Conservation (phyloP, 2,797 vertebrate genomes). For the Phalloptychus januarius region DNA sequence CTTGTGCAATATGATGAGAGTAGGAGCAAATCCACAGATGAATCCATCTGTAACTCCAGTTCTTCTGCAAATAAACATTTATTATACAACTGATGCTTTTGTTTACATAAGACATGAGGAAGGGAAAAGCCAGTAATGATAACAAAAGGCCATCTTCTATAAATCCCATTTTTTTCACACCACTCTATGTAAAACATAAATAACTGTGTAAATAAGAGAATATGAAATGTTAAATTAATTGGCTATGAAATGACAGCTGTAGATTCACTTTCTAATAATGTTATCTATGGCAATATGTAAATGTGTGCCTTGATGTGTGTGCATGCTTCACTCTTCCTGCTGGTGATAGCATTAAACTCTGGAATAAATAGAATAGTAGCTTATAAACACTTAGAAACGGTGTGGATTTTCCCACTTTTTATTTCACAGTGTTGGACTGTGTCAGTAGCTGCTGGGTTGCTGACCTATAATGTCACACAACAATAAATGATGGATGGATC, state of each 20-base stretch:
- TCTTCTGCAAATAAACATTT: slow-evolving; percentile 33
- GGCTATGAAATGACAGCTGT: slow-evolving; percentile 64
- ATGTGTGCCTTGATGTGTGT: slow-evolving; percentile 25
- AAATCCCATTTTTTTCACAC: slow-evolving; percentile 53
- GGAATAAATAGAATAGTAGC: slow-evolving; percentile 35
- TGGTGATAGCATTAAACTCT: slow-evolving; percentile 28
- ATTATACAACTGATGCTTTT: slow-evolving; percentile 28
- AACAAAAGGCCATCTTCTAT: slow-evolving; percentile 38
- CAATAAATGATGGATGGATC: background rate
- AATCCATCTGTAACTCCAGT: slow-evolving; percentile 10
- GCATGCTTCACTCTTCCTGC: slow-evolving; percentile 7
- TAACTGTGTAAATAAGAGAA: slow-evolving; percentile 69
- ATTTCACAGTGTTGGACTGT: background rate
- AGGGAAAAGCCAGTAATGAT: slow-evolving; percentile 21
- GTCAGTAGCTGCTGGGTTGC: background rate
- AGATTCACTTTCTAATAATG: slow-evolving; percentile 58
- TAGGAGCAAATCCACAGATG: slow-evolving; percentile 9
- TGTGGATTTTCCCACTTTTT: slow-evolving; percentile 18
- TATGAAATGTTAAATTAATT: slow-evolving; percentile 74
- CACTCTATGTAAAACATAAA: slow-evolving; percentile 71
- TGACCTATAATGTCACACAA: background rate
- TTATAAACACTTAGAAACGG: slow-evolving; percentile 50
- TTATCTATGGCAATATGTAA: slow-evolving; percentile 61
- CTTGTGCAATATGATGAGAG: background rate
- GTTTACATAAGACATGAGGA: slow-evolving; percentile 26